Conservation (phyloP, 2,113 vertebrate species). For the Chionis minor region DNA sequence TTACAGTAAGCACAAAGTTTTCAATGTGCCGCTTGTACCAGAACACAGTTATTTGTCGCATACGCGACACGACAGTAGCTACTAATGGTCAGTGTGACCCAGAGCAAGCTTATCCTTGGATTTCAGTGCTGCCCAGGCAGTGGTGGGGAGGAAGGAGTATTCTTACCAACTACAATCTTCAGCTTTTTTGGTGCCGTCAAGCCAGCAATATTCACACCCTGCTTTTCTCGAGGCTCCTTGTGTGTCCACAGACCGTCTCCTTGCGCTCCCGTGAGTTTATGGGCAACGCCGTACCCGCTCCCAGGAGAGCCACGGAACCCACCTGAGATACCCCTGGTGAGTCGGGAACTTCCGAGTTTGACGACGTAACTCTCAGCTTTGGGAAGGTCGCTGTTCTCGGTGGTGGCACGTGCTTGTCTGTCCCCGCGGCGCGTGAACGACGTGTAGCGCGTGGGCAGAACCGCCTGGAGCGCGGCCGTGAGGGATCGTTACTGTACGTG, state of each 20-base stretch:
- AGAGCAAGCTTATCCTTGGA: background rate
- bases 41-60: background rate
- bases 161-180: background rate
- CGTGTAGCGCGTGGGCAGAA: background rate
- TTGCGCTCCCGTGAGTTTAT: background rate
- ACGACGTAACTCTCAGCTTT: background rate
- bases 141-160: background rate
- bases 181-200: background rate
- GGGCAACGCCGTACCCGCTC: background rate
- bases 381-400: background rate
- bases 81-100: background rate
- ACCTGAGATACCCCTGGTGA: background rate
- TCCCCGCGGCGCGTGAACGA: background rate
- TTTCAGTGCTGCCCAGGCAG: background rate
- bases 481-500: constrained; percentile 22
- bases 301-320: background rate
- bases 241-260: background rate
- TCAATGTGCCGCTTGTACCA: background rate
- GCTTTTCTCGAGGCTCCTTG: background rate
- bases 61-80: background rate
- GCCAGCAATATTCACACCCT: background rate
- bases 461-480: background rate
- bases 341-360: background rate
- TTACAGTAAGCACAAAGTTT: background rate
- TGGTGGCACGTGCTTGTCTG: background rate